phyloP scores from a whole-genome alignment of 2,888 invertebrate genomes.

The Liodrosophila aerea region DNA sequence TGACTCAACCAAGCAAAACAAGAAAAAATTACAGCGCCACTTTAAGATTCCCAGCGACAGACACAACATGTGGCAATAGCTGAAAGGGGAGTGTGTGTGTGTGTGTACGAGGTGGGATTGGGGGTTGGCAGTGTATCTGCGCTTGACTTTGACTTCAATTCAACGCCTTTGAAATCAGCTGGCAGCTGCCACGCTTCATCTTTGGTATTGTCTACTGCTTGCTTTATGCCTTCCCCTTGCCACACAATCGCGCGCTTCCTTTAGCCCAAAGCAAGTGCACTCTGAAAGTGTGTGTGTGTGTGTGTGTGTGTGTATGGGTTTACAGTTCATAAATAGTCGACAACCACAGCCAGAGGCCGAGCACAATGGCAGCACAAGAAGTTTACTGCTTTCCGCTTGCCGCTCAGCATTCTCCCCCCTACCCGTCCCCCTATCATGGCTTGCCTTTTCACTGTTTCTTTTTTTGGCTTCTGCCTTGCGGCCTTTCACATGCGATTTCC shows the following conservation, averaged over 20 bases:
- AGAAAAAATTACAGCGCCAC: too few species aligned
- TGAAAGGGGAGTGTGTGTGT: neutral
- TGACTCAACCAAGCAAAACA: too few species aligned
- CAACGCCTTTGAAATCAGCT: conserved; percentile 64
- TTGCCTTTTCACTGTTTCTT: neutral
- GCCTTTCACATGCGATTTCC: conserved; percentile 73
- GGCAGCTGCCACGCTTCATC: conserved; percentile 15
- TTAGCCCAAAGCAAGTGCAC: neutral
- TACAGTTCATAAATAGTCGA: conserved; percentile 63
- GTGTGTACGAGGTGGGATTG: too few species aligned
- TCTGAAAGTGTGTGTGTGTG: conserved; percentile 12
- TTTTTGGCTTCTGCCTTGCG: conserved; percentile 16
- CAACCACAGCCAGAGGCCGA: conserved; percentile 17
- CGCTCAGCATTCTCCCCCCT: neutral
- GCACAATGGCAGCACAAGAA: conserved; percentile 23
- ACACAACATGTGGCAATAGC: neutral
- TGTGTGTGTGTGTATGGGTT: conserved; percentile 23
- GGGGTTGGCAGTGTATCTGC: conserved; percentile 14
- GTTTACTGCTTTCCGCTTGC: conserved; percentile 1
- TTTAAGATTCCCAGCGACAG: conserved; percentile 16
- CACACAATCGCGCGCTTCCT: neutral
- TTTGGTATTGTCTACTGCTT: neutral
- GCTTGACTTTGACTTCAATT: conserved; percentile 64
- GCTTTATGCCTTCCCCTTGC: neutral
- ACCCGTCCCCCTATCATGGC: neutral